Conservation (phyloP, 2,888 invertebrate genomes). For the Alentia gelatinosa region DNA sequence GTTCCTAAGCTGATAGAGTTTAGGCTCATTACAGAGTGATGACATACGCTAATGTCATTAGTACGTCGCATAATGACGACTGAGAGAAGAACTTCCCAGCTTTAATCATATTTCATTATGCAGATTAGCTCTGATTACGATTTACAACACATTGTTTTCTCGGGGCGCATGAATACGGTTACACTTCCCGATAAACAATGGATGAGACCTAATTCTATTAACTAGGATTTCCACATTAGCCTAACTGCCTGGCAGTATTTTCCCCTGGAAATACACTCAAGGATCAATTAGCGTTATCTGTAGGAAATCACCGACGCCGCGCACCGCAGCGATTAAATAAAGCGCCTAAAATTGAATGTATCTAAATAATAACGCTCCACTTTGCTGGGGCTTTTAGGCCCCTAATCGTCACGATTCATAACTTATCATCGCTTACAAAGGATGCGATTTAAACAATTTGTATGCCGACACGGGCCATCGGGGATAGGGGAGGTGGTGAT, state of each 20-base stretch:
- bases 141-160: slow-evolving; percentile 31
- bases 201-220: slow-evolving; percentile 38
- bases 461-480: background rate
- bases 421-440: slow-evolving; percentile 11
- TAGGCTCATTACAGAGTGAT: slow-evolving; percentile 13
- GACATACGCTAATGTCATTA: slow-evolving; percentile 40
- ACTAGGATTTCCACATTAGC: slow-evolving; percentile 24
- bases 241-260: background rate
- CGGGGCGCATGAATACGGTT: slow-evolving; percentile 23
- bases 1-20: slow-evolving; percentile 32
- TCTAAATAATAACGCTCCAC: slow-evolving; percentile 38
- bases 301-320: background rate
- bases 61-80: background rate
- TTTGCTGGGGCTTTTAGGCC: slow-evolving; percentile 16
- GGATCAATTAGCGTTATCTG: slow-evolving; percentile 29
- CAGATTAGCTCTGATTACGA: slow-evolving; percentile 32
- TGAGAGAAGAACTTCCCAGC: background rate
- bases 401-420: slow-evolving; percentile 21
- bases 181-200: background rate
- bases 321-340: slow-evolving; percentile 2
- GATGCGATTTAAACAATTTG: slow-evolving; percentile 20
- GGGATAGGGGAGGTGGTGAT: background rate
- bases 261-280: slow-evolving; percentile 18
- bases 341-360: slow-evolving; percentile 19
- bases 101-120: slow-evolving; percentile 45